Base-by-base conservation (phyloP, 2,113 vertebrate species). In the Microtus oregoni region DNA sequence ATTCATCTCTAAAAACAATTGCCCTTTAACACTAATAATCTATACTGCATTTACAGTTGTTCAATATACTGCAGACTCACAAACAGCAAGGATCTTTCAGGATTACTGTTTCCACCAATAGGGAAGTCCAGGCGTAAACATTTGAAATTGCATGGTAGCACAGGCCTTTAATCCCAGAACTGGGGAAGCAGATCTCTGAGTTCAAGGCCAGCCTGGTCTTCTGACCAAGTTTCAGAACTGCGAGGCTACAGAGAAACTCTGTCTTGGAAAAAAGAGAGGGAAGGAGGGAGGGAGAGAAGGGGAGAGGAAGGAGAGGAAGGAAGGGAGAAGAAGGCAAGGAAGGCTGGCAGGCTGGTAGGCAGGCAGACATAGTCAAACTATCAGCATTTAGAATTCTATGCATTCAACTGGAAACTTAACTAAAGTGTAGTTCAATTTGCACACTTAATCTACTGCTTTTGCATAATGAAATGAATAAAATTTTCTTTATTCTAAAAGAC, bases 401-500 rank as follows among this genome's bases (percentile, higher is more conserved):
- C 2, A 81, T 10, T 87, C 83, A 35, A 88, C 47, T 61, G 89
- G 52, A 94, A 95, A 79, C 6, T 90, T 92, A 68, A 68, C 61
- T 55, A 68, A 11, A 86, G 4, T 86, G 58, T 13, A 90, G 55
- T 11, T 92, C 63, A 94, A 93, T 52, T 55, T 93, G 79, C 79
- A 97, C 15, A 92, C 88, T 88, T 79, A 90, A 30, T 79, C 68
- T 47, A 76, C 35, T 87, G 67, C 14, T 81, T 91, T 78, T 93
- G 20, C n/a, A 94, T 79, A 79, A 0, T 90, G 44, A 96, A 95
- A 63, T 63, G 94, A 86, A 67, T 94, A 78, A 92, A 68, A 30
- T 83, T 89, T 86, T 91, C 61, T 94, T 91, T 91, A 91, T 73
- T 87, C 12, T 90, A 91, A 14, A 95, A 83, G 81, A 65, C 35